These are phyloP conservation scores for Pachliopta kotzebuea DNA, from an alignment of 2,888 invertebrate genomes.

Conservation along the genomic window DNA sequence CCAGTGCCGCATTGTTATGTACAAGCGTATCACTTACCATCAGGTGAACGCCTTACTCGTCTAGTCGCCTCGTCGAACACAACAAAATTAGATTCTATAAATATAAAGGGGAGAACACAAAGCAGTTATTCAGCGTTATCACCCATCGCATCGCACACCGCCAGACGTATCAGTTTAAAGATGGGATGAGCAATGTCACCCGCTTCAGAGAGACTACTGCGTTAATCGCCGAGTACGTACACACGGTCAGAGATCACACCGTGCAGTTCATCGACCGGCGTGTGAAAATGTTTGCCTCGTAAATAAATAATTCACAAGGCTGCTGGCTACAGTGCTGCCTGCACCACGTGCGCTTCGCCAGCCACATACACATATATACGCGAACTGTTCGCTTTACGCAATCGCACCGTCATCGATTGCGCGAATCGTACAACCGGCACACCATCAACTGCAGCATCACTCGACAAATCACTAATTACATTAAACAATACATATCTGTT, in stretches of 20 bases:
- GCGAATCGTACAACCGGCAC: slow-evolving; percentile 42
- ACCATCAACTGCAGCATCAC: not conserved
- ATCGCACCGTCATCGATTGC: slow-evolving; percentile 75
- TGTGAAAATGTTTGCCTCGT: slow-evolving; percentile 79
- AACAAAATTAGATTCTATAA: too few species aligned
- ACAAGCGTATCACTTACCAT: too few species aligned
- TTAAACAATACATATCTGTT: not conserved
- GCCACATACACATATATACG: slow-evolving; percentile 49
- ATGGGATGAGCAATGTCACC: slow-evolving; percentile 45
- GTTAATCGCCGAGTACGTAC: slow-evolving; percentile 66
- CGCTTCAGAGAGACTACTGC: slow-evolving; percentile 53
- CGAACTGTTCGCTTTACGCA: slow-evolving; percentile 77
- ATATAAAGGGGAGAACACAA: not conserved
- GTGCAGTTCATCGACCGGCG: slow-evolving; percentile 76
- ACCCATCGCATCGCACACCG: not conserved
- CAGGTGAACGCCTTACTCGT: too few species aligned
- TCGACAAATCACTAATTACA: not conserved
- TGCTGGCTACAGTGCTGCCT: slow-evolving; percentile 75
- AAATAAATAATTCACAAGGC: slow-evolving; percentile 82
- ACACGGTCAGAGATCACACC: slow-evolving; percentile 72
- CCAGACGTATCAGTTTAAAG: slow-evolving; percentile 26
- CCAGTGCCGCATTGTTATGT: too few species aligned
- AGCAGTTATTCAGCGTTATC: not conserved
- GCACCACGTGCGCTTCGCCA: slow-evolving; percentile 72
- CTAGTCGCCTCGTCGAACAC: too few species aligned